Percentiles rank a stretch among this genome's conserved stretches.
These are phyloP conservation scores for Pyrocephalus nanus DNA, from an alignment of 2,797 vertebrate genomes.

Conservation along the genomic window DNA sequence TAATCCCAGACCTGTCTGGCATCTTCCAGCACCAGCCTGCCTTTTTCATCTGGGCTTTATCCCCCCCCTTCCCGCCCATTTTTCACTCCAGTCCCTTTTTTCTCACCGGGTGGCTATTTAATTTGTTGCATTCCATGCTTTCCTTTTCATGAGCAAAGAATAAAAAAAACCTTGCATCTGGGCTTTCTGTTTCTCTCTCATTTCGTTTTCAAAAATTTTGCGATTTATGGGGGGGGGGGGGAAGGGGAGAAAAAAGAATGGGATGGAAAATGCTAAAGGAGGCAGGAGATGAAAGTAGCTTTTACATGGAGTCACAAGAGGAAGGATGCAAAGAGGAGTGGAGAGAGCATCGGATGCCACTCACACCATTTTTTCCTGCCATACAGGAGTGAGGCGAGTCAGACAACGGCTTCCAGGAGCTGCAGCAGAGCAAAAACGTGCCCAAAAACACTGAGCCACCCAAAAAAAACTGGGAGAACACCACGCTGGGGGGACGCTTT, in stretches of 20 bases:
- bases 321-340: neutral
- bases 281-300: conserved; percentile 30
- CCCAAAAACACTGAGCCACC: neutral
- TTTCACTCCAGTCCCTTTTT: conserved; percentile 33
- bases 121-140: conserved; percentile 50
- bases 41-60: conserved; percentile 56
- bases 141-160: conserved; percentile 21
- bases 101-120: conserved; percentile 62
- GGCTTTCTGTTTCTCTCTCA: neutral
- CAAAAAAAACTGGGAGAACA: neutral
- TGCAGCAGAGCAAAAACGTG: neutral
- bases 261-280: neutral
- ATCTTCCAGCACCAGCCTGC: neutral
- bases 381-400: neutral
- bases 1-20: conserved; percentile 54
- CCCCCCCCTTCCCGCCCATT: neutral
- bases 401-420: neutral
- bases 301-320: neutral
- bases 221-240: neutral
- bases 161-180: neutral
- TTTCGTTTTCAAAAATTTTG: conserved; percentile 22
- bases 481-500: neutral
- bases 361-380: neutral
- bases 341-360: neutral
- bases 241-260: neutral